A percentile compares a stretch with the other conserved stretches of the same genome.
These are phyloP conservation scores for Brassicogethes aeneus DNA, from an alignment of 2,888 invertebrate genomes.

Conservation along the genomic window DNA sequence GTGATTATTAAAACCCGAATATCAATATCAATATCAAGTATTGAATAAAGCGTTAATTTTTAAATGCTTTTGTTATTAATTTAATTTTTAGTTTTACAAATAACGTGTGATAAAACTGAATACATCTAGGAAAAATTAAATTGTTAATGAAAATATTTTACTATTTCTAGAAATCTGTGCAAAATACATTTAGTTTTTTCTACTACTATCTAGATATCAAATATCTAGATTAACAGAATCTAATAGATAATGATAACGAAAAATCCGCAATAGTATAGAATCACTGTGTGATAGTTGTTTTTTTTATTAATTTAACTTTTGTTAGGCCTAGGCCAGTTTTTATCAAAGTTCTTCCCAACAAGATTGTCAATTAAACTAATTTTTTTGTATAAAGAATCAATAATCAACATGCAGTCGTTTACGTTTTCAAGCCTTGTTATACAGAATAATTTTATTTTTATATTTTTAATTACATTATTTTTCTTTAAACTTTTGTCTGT, in stretches of 20 bases:
- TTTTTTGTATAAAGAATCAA: not conserved
- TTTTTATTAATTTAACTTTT: conserved; percentile 34
- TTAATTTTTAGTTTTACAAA: conserved; percentile 12
- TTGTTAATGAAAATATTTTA: no score
- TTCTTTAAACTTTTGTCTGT: conserved; percentile 9
- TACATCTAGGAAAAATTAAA: no score
- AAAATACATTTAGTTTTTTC: no score
- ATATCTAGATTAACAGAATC: conserved; percentile 13
- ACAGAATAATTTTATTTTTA: not conserved
- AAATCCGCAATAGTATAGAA: no score
- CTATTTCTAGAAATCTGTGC: no score
- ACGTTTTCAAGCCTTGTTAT: not conserved
- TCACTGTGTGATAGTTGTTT: conserved; percentile 32
- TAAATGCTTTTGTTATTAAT: not conserved
- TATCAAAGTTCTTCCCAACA: conserved; percentile 40
- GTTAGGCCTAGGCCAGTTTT: conserved; percentile 40
- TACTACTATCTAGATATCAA: conserved; percentile 22
- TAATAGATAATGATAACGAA: no score
- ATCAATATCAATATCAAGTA: no score
- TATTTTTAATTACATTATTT: not conserved
- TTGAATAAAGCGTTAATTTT: no score
- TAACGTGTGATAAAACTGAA: no score
- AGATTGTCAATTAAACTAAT: conserved; percentile 17
- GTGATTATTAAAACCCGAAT: no score
- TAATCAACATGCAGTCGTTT: not conserved